These are phyloP conservation scores for Pycnonotus jocosus DNA, from an alignment of 2,113 vertebrate species.

Conservation along the genomic window DNA sequence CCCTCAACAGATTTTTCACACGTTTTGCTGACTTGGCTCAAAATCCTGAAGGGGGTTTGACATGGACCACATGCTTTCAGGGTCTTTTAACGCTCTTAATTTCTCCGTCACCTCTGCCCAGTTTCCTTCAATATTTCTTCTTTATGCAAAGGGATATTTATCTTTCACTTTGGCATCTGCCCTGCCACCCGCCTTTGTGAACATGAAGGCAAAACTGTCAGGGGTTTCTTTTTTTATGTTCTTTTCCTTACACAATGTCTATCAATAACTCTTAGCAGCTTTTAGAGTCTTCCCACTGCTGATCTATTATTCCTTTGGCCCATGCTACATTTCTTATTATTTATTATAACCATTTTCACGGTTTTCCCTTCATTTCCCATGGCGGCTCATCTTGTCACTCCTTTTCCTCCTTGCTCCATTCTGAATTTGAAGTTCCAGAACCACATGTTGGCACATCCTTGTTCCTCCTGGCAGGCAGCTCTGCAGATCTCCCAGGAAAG, in stretches of 20 bases:
- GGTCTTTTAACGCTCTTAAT: conserved; percentile 4
- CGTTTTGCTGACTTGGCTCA: neutral
- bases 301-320: conserved; percentile 51
- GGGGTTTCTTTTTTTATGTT: neutral
- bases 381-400: neutral
- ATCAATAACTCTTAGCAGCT: conserved; percentile 40
- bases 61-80: neutral
- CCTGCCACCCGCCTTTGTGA: neutral
- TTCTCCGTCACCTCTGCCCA: conserved; percentile 7
- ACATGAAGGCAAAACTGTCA: conserved; percentile 7
- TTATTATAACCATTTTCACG: conserved; percentile 24
- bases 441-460: neutral
- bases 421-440: neutral
- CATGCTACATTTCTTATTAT: conserved; percentile 16
- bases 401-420: neutral
- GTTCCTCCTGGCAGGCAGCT: neutral
- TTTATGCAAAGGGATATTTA: conserved; percentile 44
- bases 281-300: conserved; percentile 23
- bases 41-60: neutral
- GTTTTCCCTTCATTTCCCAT: conserved; percentile 38
- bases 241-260: neutral
- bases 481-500: neutral
- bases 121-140: conserved; percentile 49
- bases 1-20: neutral
- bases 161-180: conserved; percentile 15